Percentiles rank a stretch among this genome's conserved stretches.
Conservation (phyloP, 2,888 invertebrate species). For the Philaethria dido region DNA sequence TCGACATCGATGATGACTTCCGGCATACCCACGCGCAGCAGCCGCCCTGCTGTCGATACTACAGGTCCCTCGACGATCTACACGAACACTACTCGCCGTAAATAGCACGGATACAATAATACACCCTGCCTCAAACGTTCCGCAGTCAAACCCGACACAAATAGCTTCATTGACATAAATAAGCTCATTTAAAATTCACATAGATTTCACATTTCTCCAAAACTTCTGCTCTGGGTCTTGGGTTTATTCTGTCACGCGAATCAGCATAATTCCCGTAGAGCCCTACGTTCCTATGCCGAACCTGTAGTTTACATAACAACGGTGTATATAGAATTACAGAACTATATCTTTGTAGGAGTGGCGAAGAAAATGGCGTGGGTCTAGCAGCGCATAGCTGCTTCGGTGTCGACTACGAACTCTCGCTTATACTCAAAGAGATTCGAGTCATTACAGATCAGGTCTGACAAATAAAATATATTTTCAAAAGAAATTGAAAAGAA, state of each 20-base stretch:
- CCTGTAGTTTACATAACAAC: constrained; percentile 74
- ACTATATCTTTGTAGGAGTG: constrained; percentile 72
- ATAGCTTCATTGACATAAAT: constrained; percentile 60
- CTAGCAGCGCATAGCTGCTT: constrained; percentile 93
- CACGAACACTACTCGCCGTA: constrained; percentile 84
- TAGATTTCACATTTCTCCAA: constrained; percentile 46
- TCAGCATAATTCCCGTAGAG: constrained; percentile 78
- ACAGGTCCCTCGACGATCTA: constrained; percentile 87
- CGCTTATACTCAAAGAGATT: constrained; percentile 97
- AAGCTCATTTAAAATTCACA: constrained; percentile 56
- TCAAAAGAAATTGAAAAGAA: background rate
- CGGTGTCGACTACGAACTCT: constrained; percentile 96
- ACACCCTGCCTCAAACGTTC: constrained; percentile 78
- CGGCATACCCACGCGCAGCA: constrained; percentile 90
- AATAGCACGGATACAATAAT: constrained; percentile 82
- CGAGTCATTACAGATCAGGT: constrained; percentile 96
- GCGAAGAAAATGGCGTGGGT: constrained; percentile 88
- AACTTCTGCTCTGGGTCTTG: constrained; percentile 63
- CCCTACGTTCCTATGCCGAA: constrained; percentile 77
- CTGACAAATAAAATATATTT: constrained; percentile 38
- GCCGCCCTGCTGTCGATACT: constrained; percentile 89
- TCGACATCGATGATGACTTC: constrained; percentile 98
- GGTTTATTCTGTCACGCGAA: constrained; percentile 58
- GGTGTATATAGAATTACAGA: constrained; percentile 48
- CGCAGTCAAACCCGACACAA: constrained; percentile 76